Conservation (phyloP, 2,797 vertebrate genomes). For the Enteromius unitaeniatus region DNA sequence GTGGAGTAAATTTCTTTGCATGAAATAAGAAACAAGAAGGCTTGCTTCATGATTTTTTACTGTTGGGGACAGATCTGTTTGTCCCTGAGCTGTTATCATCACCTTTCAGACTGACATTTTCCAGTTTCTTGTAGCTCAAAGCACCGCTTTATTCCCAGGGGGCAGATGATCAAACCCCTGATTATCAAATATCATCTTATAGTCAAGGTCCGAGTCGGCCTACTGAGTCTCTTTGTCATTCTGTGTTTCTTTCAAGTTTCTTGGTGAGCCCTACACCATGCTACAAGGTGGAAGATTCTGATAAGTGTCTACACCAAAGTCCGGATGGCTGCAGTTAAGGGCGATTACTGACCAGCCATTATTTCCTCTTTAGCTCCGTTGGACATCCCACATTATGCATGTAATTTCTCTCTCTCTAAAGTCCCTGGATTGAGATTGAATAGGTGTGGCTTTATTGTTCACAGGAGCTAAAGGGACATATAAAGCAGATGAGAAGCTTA, state of each 20-base stretch:
- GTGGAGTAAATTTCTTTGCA: conserved; percentile 8
- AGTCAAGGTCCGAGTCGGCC: conserved; percentile 1
- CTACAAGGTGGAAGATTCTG: conserved; percentile 54
- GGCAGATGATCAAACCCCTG: conserved; percentile 2
- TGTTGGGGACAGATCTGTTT: not conserved
- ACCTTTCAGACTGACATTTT: conserved; percentile 40
- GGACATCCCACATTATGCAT: conserved; percentile 60
- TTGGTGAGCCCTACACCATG: conserved; percentile 33
- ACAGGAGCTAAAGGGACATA: conserved; percentile 65
- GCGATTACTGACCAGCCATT: conserved; percentile 73
- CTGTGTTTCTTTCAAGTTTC: conserved; percentile 1
- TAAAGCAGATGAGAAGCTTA: conserved; percentile 86
- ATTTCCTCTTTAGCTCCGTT: conserved; percentile 66
- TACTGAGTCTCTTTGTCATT: not conserved
- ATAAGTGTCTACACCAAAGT: conserved; percentile 79
- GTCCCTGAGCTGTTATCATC: conserved; percentile 3
- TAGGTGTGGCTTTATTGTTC: conserved; percentile 83
- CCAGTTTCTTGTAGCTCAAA: conserved; percentile 24
- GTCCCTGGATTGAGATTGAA: conserved; percentile 82
- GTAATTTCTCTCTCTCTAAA: conserved; percentile 71
- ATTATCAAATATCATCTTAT: conserved; percentile 33
- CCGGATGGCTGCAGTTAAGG: conserved; percentile 76
- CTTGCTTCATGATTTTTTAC: not conserved
- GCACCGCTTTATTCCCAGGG: not conserved
- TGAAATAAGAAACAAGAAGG: conserved; percentile 9